Evolutionary conservation across 2,888 invertebrate genomes (phyloP).

Genomic region (Megastigmus dorsalis): DNA sequence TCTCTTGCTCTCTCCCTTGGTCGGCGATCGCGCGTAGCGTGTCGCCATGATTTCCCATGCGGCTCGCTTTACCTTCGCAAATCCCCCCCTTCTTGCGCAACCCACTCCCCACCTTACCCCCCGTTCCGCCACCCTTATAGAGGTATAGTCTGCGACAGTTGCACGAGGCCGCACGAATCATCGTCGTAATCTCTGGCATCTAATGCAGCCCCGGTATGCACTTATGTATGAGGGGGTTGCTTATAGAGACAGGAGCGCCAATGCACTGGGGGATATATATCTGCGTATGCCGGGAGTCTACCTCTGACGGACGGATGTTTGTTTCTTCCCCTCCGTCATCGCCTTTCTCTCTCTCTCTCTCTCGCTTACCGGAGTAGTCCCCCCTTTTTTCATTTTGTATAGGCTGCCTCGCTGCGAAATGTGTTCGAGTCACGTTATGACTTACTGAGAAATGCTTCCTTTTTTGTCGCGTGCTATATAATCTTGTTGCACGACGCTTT

Average conservation of each 20-base stretch:
- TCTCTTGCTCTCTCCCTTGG: background rate
- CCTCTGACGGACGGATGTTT: too few species aligned
- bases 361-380: too few species aligned
- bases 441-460: background rate
- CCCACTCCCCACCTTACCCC: too few species aligned
- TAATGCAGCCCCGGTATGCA: background rate
- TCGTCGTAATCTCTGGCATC: constrained; percentile 18
- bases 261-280: too few species aligned
- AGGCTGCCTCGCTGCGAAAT: background rate
- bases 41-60: constrained; percentile 39
- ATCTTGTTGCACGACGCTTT: too few species aligned
- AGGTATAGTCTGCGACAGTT: too few species aligned
- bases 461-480: too few species aligned
- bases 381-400: background rate
- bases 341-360: background rate
- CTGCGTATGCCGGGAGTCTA: background rate
- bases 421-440: background rate
- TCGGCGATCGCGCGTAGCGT: constrained; percentile 2
- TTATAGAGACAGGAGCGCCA: too few species aligned
- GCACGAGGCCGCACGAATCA: constrained; percentile 1
- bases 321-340: background rate
- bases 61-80: background rate
- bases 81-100: too few species aligned
- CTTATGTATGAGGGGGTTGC: too few species aligned
- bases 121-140: too few species aligned